Base-by-base conservation (phyloP, 2,797 vertebrate species). In the Pelodytes ibericus region DNA sequence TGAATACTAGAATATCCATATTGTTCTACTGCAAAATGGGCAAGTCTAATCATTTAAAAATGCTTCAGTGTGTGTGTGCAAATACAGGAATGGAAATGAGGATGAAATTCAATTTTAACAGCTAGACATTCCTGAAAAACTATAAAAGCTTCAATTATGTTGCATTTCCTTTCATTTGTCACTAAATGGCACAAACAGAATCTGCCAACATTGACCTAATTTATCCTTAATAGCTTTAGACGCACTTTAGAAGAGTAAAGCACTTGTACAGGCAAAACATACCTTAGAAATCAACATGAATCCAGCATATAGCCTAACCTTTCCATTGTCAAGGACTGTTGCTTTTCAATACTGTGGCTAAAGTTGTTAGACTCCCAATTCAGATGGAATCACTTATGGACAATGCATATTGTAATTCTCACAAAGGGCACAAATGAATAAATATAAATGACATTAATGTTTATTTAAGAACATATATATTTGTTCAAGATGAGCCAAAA, bases 11-110 rank as follows among this genome's bases (percentile, higher is more conserved):
- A 7, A 53, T 22, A 53, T 25, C 9, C 13, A 20, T 53, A 53
- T n/a, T 15, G 44, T 53, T 24, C 10, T 9, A 24, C 49, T 22
- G 49, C 20, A 3, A 53, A 22, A 22, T 22, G 6, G n/a, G 22
- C 3, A 53, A 53, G 24, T 25, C 20, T 24, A 53, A 11, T 24
- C 7, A 53, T 22, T 5, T 22, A 7, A 13, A 13, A 44, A 3
- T 44, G 13, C 3, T 13, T 44, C 10, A 44, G 10, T 10, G 41
- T 10, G 15, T 44, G 41, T 44, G 20, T 20, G n/a, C 7, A 2
- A 53, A 53, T 20, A 53, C 49, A 53, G 36, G 15, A 53, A 53
- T 22, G 49, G 15, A 53, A 53, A 53, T 53, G 13, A 53, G 49
- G 11, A 53, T 53, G 49, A 3, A 53, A 22, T 53, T 24, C n/a